Evolutionary conservation across 2,888 invertebrate genomes (phyloP).

Genomic region (Rugalucina vietnamica): DNA sequence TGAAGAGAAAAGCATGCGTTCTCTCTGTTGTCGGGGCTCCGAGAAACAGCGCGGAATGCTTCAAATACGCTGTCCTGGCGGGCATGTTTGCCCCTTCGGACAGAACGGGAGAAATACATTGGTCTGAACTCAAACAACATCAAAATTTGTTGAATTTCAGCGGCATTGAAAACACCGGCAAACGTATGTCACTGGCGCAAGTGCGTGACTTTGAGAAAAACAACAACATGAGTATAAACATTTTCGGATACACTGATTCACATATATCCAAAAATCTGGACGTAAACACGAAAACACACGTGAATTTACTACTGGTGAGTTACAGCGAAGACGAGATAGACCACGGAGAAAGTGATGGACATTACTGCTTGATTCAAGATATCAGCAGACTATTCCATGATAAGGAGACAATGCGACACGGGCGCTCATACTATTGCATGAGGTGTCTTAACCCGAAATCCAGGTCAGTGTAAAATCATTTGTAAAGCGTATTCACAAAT

Average conservation of each 20-base stretch:
- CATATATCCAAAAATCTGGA: background rate
- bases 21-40: background rate
- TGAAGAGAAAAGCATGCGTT: background rate
- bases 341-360: background rate
- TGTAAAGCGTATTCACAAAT: no score
- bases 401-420: background rate
- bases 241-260: background rate
- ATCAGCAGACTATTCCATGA: background rate
- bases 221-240: background rate
- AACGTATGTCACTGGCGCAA: background rate
- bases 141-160: background rate
- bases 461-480: no score
- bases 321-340: background rate
- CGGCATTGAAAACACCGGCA: background rate
- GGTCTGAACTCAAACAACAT: background rate
- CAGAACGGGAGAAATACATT: background rate
- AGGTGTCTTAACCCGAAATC: background rate
- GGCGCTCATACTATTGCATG: background rate
- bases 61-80: background rate
- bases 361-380: constrained; percentile 9
- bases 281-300: background rate
- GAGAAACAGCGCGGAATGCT: background rate
- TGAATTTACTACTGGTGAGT: background rate
- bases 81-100: background rate
- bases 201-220: background rate